Evolutionary conservation across 2,797 vertebrate species (phyloP).

Genomic region (Heliangelus exortis): DNA sequence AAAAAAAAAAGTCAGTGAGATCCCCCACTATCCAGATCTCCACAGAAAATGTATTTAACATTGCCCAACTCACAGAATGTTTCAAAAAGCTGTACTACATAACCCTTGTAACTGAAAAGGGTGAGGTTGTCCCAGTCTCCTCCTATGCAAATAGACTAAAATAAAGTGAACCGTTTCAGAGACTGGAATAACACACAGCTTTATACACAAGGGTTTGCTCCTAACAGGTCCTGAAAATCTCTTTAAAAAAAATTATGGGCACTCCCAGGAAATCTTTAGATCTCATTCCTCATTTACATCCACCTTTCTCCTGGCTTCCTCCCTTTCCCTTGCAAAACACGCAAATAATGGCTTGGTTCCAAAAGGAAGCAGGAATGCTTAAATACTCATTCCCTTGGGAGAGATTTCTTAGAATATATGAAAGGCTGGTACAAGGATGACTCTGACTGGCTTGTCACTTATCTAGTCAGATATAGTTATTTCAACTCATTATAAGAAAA

Average conservation of each 20-base stretch:
- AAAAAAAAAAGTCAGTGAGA: background rate
- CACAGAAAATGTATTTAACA: background rate
- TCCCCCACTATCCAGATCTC: background rate
- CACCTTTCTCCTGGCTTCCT: background rate
- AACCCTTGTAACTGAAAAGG: background rate
- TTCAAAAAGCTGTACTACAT: background rate
- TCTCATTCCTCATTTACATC: background rate
- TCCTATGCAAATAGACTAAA: background rate
- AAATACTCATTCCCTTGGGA: conserved; percentile 22
- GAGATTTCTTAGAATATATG: background rate
- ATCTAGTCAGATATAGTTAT: background rate
- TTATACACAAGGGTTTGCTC: background rate
- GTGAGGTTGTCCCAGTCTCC: background rate
- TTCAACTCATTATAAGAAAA: background rate
- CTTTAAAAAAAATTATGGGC: background rate
- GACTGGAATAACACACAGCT: background rate
- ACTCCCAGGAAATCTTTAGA: conserved; percentile 19
- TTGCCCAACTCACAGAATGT: background rate
- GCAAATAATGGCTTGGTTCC: conserved; percentile 12
- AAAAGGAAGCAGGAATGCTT: conserved; percentile 37
- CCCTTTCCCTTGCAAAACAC: background rate
- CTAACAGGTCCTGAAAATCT: background rate
- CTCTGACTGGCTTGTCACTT: background rate
- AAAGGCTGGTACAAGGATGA: background rate
- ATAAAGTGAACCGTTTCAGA: background rate